phyloP scores from a whole-genome alignment of 2,113 vertebrate species.

The Herpetotheres cachinnans region DNA sequence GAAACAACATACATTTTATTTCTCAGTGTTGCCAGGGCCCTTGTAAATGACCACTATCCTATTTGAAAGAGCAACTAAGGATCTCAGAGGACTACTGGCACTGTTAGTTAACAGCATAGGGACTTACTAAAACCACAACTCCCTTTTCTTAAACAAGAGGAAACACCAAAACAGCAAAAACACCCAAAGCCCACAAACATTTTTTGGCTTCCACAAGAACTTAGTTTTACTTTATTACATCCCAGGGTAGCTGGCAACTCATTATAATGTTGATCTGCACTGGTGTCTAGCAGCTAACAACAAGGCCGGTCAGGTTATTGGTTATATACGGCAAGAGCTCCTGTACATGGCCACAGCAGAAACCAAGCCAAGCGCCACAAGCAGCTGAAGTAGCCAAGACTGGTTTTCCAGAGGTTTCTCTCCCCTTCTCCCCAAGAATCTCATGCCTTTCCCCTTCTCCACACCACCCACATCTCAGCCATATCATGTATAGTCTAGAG shows the following conservation, averaged over 20 bases:
- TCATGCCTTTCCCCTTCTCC: neutral
- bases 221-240: neutral
- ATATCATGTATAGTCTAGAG: fast-evolving
- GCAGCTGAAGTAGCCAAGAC: neutral
- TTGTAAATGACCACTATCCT: neutral
- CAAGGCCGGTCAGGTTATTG: fast-evolving
- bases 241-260: neutral
- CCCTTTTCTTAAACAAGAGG: neutral
- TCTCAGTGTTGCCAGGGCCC: neutral
- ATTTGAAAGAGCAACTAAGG: neutral
- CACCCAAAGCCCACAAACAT: neutral
- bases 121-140: neutral
- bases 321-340: too few relatives aligned
- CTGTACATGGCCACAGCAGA: neutral
- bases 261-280: fast-evolving
- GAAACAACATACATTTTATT: neutral
- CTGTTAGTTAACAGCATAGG: neutral
- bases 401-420: neutral
- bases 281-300: neutral
- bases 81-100: neutral
- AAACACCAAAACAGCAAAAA: too few relatives aligned
- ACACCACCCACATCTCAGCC: neutral
- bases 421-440: neutral
- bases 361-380: neutral
- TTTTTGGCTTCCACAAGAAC: neutral